These are phyloP conservation scores for Megalops atlanticus DNA, from an alignment of 2,113 vertebrate species.

Conservation along the genomic window DNA sequence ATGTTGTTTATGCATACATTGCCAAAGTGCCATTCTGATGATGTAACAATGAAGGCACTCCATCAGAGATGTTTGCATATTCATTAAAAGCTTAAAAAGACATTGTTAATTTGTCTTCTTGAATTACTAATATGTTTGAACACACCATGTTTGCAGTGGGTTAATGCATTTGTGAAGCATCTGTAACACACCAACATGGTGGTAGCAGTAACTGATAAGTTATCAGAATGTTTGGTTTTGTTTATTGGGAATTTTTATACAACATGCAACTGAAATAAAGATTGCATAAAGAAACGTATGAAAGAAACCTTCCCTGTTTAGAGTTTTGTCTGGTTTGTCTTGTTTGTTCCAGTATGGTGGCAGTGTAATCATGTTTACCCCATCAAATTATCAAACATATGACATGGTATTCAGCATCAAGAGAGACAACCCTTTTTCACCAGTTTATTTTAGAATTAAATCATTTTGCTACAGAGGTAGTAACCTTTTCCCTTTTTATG, in stretches of 20 bases:
- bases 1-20: constrained; percentile 31
- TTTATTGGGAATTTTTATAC: constrained; percentile 72
- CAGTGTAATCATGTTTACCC: neutral
- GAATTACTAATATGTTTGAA: neutral
- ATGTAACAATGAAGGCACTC: constrained; percentile 48
- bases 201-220: constrained; percentile 68
- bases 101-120: constrained; percentile 12
- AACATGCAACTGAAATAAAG: constrained; percentile 81
- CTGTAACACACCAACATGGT: constrained; percentile 55
- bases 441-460: neutral
- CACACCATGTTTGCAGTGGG: constrained; percentile 20
- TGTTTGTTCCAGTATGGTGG: neutral
- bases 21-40: constrained; percentile 32
- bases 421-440: no score
- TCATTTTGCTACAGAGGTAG: neutral
- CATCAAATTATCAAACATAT: no score
- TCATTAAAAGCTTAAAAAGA: constrained; percentile 28
- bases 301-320: no score
- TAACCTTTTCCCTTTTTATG: neutral
- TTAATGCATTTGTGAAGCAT: constrained; percentile 36
- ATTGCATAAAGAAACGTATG: constrained; percentile 67
- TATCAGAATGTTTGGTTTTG: constrained; percentile 60
- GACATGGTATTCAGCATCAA: no score
- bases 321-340: neutral
- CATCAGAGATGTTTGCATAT: constrained; percentile 23